Evolutionary conservation across 2,888 invertebrate genomes (phyloP).

Genomic region (Drosophila monieri): DNA sequence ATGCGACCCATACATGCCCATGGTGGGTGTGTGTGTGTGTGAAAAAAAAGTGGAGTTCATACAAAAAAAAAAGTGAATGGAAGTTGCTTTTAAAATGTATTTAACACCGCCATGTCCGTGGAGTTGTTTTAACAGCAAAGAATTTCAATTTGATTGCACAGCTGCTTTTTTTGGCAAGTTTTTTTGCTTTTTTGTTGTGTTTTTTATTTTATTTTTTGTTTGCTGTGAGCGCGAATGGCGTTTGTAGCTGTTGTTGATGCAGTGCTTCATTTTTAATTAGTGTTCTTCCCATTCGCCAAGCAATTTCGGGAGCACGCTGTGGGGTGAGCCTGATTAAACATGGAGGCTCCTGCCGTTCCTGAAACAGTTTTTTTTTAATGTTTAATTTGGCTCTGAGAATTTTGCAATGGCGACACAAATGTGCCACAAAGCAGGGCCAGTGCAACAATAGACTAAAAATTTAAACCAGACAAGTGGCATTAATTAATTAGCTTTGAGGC

Average conservation of each 20-base stretch:
- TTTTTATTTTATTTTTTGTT: conserved; percentile 1
- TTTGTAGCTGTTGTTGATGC: conserved; percentile 4
- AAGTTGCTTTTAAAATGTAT: not conserved
- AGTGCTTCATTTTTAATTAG: conserved; percentile 24
- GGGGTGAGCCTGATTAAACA: conserved; percentile 10
- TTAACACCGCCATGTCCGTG: not conserved
- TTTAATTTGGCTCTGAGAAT: conserved; percentile 37
- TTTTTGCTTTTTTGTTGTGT: not conserved
- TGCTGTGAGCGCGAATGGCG: not conserved
- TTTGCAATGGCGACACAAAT: conserved; percentile 15
- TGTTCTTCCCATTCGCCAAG: conserved; percentile 4
- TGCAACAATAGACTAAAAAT: no score
- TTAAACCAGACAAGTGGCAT: no score
- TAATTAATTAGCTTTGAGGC: not conserved
- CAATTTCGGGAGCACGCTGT: not conserved
- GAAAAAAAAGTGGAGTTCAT: no score
- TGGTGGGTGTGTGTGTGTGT: not conserved
- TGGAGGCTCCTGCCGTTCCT: not conserved
- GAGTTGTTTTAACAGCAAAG: conserved; percentile 8
- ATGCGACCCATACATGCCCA: not conserved
- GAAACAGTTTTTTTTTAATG: conserved; percentile 24
- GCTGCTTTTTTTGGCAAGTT: not conserved
- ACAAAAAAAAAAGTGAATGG: not conserved
- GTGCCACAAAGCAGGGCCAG: not conserved
- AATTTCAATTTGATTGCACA: conserved; percentile 42